Base-by-base conservation (phyloP, 1,140 invertebrate species). In the Lepidotrigona ventralis region DNA sequence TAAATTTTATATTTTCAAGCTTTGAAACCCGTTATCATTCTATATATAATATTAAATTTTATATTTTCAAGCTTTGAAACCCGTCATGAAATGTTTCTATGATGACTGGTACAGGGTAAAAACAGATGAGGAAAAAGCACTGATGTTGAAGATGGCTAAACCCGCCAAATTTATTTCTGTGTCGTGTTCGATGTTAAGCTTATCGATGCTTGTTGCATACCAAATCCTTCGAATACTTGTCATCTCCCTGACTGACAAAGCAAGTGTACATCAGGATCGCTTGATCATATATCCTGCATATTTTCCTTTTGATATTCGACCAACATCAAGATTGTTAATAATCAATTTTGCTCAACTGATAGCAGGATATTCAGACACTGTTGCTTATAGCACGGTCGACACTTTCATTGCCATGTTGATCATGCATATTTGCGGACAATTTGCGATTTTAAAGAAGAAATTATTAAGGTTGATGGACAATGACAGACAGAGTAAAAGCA, bases 351-450 rank as follows among this genome's bases (percentile, higher is more conserved):
- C 58, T 3, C 90, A 91, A 79, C 76, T 85, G 21, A 8, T 89
- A 8, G 81, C 71, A 0, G 87, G 60, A 33, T 86, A 84, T n/a
- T 66, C 79, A 15, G 70, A 82, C 0, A 83, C 85, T 1, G 63
- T 86, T 4, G 58, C 81, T 17, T 91, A 91, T 29, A 84, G 86
- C 2, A 84, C 81, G 14, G 75, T 81, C 0, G 88, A 89, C 46
- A 88, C 85, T n/a, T 86, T 91, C 33, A 80, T 90, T 5, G 85
- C 84, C 5, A 88, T 88, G 80, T 33, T 91, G 21, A 76, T 91
- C 11, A 72, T 90, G 21, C 89, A 91, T 66, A 19, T 81, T 3
- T 89, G 87, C 9, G 86, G 84, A 0, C 90, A 91, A 46, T 71
- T 91, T 21, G 64, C 71, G 23, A 87, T 88, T 58, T 15, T 90